A percentile compares a stretch with the other conserved stretches of the same genome.
Evolutionary conservation across 1,140 invertebrate species (phyloP).

Genomic region (Magallana gigas): DNA sequence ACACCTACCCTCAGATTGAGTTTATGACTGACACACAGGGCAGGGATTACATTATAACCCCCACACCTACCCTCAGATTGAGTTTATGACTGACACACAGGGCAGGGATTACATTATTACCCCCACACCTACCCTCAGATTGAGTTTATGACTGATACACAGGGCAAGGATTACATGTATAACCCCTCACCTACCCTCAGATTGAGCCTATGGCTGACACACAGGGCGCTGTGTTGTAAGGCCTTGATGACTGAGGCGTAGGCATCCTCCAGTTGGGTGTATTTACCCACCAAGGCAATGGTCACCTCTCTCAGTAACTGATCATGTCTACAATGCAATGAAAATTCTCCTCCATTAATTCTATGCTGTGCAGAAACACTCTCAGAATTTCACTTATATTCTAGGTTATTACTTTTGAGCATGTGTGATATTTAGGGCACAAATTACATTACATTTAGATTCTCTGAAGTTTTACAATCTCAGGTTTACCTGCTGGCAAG

Average conservation of each 20-base stretch:
- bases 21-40: too few species aligned
- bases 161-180: too few species aligned
- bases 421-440: background rate
- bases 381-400: too few species aligned
- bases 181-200: conserved; percentile 82
- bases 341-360: background rate
- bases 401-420: background rate
- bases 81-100: too few species aligned
- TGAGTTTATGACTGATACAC: too few species aligned
- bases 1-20: too few species aligned
- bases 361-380: too few species aligned
- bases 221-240: conserved; percentile 93
- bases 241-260: conserved; percentile 98
- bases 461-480: background rate
- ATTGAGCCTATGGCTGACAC: conserved; percentile 90
- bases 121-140: too few species aligned
- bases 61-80: too few species aligned
- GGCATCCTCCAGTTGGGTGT: conserved; percentile 96
- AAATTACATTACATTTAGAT: background rate
- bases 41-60: too few species aligned
- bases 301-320: conserved; percentile 86
- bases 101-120: too few species aligned
- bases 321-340: conserved; percentile 69
- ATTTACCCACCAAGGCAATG: conserved; percentile 99
- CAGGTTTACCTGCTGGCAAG: conserved; percentile 85